phyloP scores from a whole-genome alignment of 2,888 invertebrate genomes.

The Clepsis dumicolana region DNA sequence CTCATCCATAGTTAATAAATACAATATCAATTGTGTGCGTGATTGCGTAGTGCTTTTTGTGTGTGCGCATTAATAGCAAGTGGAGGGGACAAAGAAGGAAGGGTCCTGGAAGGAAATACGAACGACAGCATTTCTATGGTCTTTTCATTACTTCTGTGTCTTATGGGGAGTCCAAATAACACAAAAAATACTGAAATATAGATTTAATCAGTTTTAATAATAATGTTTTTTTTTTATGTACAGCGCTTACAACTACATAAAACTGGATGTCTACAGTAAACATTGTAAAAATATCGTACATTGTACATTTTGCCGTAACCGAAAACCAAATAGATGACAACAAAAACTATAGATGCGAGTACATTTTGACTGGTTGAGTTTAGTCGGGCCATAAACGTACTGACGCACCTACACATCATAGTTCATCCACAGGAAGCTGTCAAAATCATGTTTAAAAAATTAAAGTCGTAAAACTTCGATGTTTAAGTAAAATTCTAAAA shows the following conservation, averaged over 20 bases:
- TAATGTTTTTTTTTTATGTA: constrained; percentile 74
- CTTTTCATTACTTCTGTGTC: no score
- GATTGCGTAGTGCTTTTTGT: no score
- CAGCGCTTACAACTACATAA: constrained; percentile 80
- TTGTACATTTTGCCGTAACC: constrained; percentile 60
- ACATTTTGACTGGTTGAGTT: constrained; percentile 1
- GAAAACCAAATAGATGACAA: constrained; percentile 48
- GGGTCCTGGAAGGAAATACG: no score
- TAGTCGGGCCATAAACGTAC: constrained; percentile 18
- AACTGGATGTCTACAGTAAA: constrained; percentile 82
- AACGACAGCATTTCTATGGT: no score
- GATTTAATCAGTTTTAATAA: constrained; percentile 84
- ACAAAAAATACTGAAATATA: constrained; percentile 77
- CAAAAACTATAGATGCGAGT: constrained; percentile 38
- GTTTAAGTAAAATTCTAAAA: constrained; percentile 37
- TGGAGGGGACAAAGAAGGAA: no score
- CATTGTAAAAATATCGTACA: constrained; percentile 77
- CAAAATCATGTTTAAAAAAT: constrained; percentile 25
- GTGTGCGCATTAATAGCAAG: no score
- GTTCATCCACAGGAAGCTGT: constrained; percentile 32
- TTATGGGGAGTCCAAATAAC: constrained; percentile 47
- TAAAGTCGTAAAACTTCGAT: constrained; percentile 27
- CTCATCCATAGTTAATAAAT: no score
- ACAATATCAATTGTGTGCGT: no score
- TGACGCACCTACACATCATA: constrained; percentile 26